Evolutionary conservation across 2,113 vertebrate species (phyloP).

Genomic region (Merops nubicus): DNA sequence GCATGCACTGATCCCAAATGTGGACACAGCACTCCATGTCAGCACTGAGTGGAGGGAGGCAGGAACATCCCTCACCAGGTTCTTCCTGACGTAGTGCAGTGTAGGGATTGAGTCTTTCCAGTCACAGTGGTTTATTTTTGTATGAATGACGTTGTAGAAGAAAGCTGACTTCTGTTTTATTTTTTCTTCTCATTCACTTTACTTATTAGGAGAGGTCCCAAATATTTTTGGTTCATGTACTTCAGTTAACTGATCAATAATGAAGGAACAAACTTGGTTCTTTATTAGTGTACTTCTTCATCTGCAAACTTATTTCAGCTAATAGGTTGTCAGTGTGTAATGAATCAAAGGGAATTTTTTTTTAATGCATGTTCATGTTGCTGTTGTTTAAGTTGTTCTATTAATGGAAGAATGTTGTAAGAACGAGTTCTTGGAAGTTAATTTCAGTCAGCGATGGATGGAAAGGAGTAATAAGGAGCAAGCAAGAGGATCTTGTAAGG

Average conservation of each 20-base stretch:
- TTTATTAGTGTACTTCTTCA: background rate
- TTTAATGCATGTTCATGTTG: background rate
- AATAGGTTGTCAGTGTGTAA: background rate
- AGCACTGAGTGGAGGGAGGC: background rate
- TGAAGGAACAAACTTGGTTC: background rate
- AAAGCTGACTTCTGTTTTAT: background rate
- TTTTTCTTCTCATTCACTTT: background rate
- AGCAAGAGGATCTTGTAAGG: background rate
- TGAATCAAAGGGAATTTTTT: background rate
- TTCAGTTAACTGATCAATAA: background rate
- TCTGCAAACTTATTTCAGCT: background rate
- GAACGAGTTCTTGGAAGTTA: background rate
- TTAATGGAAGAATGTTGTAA: background rate
- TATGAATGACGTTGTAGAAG: background rate
- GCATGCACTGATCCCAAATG: rapidly evolving
- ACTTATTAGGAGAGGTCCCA: background rate
- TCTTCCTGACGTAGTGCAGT: background rate
- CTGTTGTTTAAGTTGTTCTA: background rate
- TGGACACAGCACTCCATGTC: background rate
- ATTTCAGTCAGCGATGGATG: background rate
- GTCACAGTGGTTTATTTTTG: background rate
- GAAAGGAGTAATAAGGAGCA: background rate
- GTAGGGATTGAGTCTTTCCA: background rate
- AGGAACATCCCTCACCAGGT: background rate
- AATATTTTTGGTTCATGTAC: background rate